Evolutionary conservation across 1,140 invertebrate species (phyloP), one percentile per base, ranked within the genome.

Genomic region (Frieseomelitta varia): DNA sequence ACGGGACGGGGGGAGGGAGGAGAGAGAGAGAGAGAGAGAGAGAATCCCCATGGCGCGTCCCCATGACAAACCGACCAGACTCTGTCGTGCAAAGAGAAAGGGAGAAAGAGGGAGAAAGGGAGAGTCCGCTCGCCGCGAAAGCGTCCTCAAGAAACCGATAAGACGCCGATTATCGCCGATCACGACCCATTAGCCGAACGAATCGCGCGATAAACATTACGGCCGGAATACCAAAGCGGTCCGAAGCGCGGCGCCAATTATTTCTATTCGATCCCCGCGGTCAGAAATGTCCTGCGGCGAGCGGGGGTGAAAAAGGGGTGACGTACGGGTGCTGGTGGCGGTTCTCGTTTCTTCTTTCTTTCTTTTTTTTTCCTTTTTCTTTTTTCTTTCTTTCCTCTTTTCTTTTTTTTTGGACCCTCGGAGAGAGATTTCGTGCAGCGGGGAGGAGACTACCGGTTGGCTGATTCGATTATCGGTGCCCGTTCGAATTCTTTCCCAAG

Each of bases 121-220:
- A 47, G 39, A 47, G 39, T 72, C 55, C 30, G 56, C 30, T 27
- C 53, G 56, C 30, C 74, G 76, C 27, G 69, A 80, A 74, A 77
- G 61, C 19, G 68, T 47, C 63, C 61, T 74, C 58, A 85, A 81
- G 58, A 87, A 63, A 81, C n/a, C 84, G 84, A 85, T 87, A 87
- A 81, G 85, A 85, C 81, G 58, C 78, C 73, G 84, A 86, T 87
- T 87, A 85, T 87, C 85, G 81, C 68, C 73, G 80, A 87, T 81
- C 87, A 84, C 81, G 85, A 77, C 24, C 87, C 87, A 88, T 88
- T 88, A 88, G 87, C 39, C 68, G 73, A 65, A 51, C 80, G 84
- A 84, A 84, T 86, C 85, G 84, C 56, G 63, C 84, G 84, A 79
- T 80, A 87, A 85, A 84, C 76, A 84, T 47, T 79, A 61, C 79